phyloP scores from a whole-genome alignment of 30 jellyfish, hydroid and myxozoan species.

The Mastigias papua region DNA sequence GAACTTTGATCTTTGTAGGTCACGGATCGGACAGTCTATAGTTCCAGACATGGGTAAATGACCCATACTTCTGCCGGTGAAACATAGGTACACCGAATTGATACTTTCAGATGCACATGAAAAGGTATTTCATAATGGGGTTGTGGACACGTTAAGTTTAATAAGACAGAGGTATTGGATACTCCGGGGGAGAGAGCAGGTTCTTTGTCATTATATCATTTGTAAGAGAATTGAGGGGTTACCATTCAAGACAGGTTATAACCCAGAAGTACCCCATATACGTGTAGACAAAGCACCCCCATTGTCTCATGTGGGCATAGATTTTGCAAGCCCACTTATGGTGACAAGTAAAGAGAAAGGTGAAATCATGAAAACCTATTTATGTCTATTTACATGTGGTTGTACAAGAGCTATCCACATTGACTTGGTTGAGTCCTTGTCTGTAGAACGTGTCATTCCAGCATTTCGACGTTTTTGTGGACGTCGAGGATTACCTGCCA shows the following conservation, averaged over 20 bases:
- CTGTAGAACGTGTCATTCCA: too few species aligned
- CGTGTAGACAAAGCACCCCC: constrained; percentile 59
- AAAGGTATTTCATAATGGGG: constrained; percentile 54
- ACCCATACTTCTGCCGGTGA: constrained; percentile 34
- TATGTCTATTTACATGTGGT: too few species aligned
- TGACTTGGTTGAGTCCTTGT: too few species aligned
- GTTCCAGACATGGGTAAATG: constrained; percentile 36
- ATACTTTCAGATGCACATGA: constrained; percentile 9
- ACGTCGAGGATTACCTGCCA: too few species aligned
- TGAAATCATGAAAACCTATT: too few species aligned
- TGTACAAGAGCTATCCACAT: too few species aligned
- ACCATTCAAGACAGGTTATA: constrained; percentile 32
- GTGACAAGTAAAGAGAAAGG: background rate
- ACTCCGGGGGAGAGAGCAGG: constrained; percentile 51
- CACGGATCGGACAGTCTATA: constrained; percentile 21
- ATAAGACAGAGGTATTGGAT: constrained; percentile 16
- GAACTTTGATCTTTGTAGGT: constrained; percentile 6
- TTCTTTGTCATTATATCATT: constrained; percentile 28
- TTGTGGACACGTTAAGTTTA: constrained; percentile 46
- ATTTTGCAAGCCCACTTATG: constrained; percentile 41
- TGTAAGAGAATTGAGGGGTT: constrained; percentile 59
- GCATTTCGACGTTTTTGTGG: too few species aligned
- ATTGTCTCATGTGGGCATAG: constrained; percentile 23
- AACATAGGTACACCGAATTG: background rate
- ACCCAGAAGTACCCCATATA: constrained; percentile 33